Conservation (phyloP, 2,113 vertebrate genomes). For the Telmatochromis sp. region DNA sequence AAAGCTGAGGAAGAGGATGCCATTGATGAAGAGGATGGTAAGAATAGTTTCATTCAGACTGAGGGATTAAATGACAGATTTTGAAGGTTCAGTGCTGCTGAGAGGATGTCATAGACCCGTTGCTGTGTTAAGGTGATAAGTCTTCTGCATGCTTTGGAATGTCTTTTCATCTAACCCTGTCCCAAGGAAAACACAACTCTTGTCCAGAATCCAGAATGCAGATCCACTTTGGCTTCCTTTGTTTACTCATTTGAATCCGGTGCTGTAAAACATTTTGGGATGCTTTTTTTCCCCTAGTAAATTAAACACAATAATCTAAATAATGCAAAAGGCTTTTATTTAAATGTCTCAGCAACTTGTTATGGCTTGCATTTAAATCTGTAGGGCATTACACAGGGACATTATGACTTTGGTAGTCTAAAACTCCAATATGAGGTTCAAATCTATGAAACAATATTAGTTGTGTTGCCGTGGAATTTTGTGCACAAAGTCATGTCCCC, state of each 20-base stretch:
- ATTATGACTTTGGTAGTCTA: not conserved
- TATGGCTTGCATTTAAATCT: not conserved
- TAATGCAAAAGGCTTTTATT: not conserved
- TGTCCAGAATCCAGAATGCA: not conserved
- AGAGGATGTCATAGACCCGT: not conserved
- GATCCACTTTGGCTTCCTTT: not conserved
- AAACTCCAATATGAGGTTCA: not conserved
- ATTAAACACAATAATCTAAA: not conserved
- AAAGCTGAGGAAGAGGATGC: conserved; percentile 53
- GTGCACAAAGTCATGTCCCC: not conserved
- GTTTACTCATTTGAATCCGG: not conserved
- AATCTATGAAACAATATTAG: not conserved
- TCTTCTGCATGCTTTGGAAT: not conserved
- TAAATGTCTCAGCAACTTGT: not conserved
- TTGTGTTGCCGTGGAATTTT: not conserved
- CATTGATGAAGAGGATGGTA: conserved; percentile 57
- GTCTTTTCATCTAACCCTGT: not conserved
- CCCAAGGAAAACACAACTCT: not conserved
- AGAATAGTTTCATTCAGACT: not conserved
- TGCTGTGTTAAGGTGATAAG: not conserved
- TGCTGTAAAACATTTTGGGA: not conserved
- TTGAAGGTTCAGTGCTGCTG: not conserved
- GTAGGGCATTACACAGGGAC: not conserved
- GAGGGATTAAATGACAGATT: not conserved
- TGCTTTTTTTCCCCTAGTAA: not conserved